phyloP scores from a whole-genome alignment of 2,113 vertebrate genomes.

The Cricetomys ansorgei region DNA sequence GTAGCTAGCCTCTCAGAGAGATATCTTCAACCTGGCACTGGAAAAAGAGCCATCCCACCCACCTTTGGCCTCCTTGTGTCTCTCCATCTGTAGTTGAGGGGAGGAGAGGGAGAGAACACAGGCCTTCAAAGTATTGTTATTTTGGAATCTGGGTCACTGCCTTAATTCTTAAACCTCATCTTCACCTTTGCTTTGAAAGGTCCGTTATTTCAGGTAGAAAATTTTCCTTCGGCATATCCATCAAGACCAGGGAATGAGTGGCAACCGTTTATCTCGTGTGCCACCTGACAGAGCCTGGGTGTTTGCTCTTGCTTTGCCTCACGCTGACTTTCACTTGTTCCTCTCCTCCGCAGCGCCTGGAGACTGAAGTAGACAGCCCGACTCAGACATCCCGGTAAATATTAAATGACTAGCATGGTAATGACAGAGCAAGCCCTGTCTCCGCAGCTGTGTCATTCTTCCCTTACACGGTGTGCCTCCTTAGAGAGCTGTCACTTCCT shows the following conservation, averaged over 20 bases:
- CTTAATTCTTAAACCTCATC: not conserved
- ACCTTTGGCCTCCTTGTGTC: not conserved
- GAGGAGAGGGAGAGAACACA: not conserved
- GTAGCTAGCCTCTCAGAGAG: not conserved
- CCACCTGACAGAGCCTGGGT: not conserved
- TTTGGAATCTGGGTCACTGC: not conserved
- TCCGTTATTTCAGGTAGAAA: not conserved
- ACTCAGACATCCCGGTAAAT: conserved; percentile 46
- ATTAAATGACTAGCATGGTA: conserved; percentile 14
- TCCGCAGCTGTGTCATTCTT: conserved; percentile 5
- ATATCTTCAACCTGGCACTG: not conserved
- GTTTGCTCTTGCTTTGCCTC: not conserved
- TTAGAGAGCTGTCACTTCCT: conserved; percentile 66
- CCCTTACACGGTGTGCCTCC: not conserved
- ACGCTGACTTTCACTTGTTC: not conserved
- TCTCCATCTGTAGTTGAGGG: not conserved
- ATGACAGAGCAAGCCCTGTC: conserved; percentile 41
- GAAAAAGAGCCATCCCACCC: not conserved
- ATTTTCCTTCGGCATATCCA: not conserved
- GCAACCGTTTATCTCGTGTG: not conserved
- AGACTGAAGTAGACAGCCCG: not conserved
- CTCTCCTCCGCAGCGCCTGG: not conserved
- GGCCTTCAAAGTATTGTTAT: not conserved
- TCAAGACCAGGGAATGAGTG: not conserved
- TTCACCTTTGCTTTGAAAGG: not conserved